These are phyloP conservation scores for Lithophane semibrunnea DNA, from an alignment of 2,888 invertebrate genomes.

Conservation along the genomic window DNA sequence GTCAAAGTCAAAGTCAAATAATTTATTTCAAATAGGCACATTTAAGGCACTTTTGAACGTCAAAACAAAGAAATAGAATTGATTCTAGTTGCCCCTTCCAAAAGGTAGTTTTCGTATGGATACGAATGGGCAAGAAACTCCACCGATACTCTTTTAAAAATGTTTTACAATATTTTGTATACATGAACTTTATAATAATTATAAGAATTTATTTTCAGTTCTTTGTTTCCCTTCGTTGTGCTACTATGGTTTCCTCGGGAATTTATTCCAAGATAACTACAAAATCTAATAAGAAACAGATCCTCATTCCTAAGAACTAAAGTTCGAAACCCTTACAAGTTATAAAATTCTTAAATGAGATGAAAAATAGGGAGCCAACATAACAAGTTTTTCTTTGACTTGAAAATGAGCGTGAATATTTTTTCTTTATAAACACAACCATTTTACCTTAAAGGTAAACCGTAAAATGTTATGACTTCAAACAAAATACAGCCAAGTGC, in stretches of 20 bases:
- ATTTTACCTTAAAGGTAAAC: neutral
- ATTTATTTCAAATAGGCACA: no score
- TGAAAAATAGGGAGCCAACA: neutral
- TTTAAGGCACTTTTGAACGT: no score
- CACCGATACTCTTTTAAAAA: no score
- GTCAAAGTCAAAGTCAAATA: no score
- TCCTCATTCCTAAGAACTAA: conserved; percentile 8
- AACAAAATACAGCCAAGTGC: neutral
- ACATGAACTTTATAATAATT: no score
- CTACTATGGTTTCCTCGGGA: neutral
- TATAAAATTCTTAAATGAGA: neutral
- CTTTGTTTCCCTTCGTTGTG: neutral
- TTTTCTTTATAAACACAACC: conserved; percentile 31
- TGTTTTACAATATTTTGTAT: no score
- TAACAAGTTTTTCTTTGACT: neutral
- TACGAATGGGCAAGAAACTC: no score
- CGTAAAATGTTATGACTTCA: conserved; percentile 29
- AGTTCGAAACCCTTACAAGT: neutral
- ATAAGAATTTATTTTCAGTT: no score
- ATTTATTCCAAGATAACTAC: neutral
- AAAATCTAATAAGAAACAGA: neutral
- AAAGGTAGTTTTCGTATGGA: no score
- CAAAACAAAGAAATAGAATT: no score
- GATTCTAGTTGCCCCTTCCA: no score
- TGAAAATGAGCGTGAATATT: neutral